Base-by-base conservation (phyloP, 2,113 vertebrate genomes). In the Bothrops jararaca region DNA sequence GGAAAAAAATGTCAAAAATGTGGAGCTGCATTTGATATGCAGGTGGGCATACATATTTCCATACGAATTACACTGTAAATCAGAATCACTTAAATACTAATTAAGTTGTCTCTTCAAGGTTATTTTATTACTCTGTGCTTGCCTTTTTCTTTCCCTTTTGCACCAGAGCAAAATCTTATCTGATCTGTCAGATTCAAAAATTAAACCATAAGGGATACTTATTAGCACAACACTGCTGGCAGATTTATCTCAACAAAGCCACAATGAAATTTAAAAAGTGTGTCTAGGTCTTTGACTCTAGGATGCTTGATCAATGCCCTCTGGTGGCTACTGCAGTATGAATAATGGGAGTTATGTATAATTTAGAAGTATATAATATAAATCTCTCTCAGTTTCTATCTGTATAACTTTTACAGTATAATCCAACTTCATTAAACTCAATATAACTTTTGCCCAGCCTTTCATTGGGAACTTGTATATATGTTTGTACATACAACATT, bases 11-110 rank as follows among this genome's bases (percentile, higher is more conserved):
- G 34, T 91, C 95, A 94, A 58, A 93, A 95, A 96, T 93, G 96
- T 89, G 54, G 2, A 91, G 93, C 53, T 95, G 95, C 94, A 95
- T 92, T 95, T 96, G 93, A 94, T 96, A 96, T 96, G 92, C 95
- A 96, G 88, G 93, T 96, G 86, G 64, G 91, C 95, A 90, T 93
- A 94, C 94, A 92, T 34, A 94, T 95, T 97, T 97, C 95, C 95
- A 95, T 93, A 94, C 89, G 94, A 95, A 95, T 96, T 96, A 95
- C 92, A 95, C 91, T 96, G 95, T 95, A 96, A 96, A 95, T 96
- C 96, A 96, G 93, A 93, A 96, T 95, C 93, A 92, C 91, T 96
- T 96, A 96, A 97, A 96, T 96, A 97, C 95, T 97, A 96, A 96
- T 97, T 95, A 97, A 96, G 93, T 96, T 96, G 96, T 94, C 94